Base-by-base conservation (phyloP, 2,113 vertebrate genomes). In the Semicossyphus pulcher region DNA sequence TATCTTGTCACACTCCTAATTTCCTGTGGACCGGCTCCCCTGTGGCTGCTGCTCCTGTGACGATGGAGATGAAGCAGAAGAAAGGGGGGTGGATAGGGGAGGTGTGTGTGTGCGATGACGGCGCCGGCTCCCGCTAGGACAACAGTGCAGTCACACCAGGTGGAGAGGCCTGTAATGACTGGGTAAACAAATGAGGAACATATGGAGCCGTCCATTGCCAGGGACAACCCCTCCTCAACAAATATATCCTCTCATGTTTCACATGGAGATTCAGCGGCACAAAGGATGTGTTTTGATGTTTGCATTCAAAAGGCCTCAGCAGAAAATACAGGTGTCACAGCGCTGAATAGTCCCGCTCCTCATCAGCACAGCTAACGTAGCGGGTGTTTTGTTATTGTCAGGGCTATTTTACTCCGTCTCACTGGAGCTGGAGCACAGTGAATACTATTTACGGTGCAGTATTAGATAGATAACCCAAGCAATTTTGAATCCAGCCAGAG, bases 1-100 rank as follows among this genome's bases (percentile, higher is more conserved):
- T 94, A 93, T 94, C 90, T 90, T 81, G 89, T 93, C 90, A 90
- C 88, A 80, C 78, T 88, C 80, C 87, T 92, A 92, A 94, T 94
- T 93, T 94, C 93, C 93, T 92, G 92, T 85, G 69, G 91, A 72
- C 77, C 28, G 1, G 31, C 84, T 89, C 81, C 86, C 87, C 67
- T 73, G 90, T 88, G 84, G 85, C 89, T 88, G 85, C 89, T 78
- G 91, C 63, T 88, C 83, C 85, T 72, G 74, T 79, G 81, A 81
- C 80, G 83, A 75, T 71, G 76, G 84, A 86, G 78, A 89, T 57
- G 84, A 71, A 71, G 71, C 23, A 32, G 78, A 37, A 10, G 44
- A 37, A 12, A 21, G 47, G 8, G 7, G 31, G 47, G 34, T 11
- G 23, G 41, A 14, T 8, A 14, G 28, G 47, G 15, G 16, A 14